These are phyloP conservation scores for Erebia palarica DNA, from an alignment of 2,888 invertebrate genomes.

Conservation along the genomic window DNA sequence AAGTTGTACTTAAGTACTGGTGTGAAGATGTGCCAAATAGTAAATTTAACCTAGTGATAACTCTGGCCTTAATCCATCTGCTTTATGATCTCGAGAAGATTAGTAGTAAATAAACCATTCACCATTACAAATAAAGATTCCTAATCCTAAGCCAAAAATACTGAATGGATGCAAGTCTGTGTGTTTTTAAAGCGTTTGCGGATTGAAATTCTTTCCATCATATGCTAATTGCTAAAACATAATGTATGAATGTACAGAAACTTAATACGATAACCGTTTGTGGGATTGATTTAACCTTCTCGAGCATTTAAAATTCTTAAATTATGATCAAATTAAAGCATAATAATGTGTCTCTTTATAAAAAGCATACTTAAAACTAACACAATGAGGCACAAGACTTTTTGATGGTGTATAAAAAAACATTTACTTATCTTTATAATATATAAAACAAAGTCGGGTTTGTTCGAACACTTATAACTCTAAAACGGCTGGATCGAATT, in stretches of 20 bases:
- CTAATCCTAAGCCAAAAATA: slow-evolving; percentile 13
- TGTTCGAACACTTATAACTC: too few relatives aligned
- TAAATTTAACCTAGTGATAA: slow-evolving; percentile 51
- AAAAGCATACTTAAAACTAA: background rate
- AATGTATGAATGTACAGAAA: background rate
- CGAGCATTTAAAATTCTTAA: slow-evolving; percentile 5
- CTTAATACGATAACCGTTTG: background rate
- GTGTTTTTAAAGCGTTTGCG: background rate
- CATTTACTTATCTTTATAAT: too few relatives aligned
- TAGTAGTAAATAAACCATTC: slow-evolving; percentile 48
- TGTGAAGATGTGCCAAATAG: slow-evolving; percentile 49
- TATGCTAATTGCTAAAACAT: slow-evolving; percentile 1
- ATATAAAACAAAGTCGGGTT: too few relatives aligned
- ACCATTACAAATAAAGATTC: slow-evolving; percentile 25
- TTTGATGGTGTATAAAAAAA: background rate
- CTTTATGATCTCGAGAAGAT: slow-evolving; percentile 59
- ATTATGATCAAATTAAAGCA: background rate
- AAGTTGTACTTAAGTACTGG: slow-evolving; percentile 38
- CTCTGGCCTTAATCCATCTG: slow-evolving; percentile 57
- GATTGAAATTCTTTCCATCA: slow-evolving; percentile 8
- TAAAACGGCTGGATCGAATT: too few relatives aligned
- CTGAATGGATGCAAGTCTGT: background rate
- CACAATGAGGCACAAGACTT: background rate
- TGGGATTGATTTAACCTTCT: slow-evolving; percentile 10
- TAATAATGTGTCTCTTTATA: background rate